A percentile compares a stretch with the other conserved stretches of the same genome.
phyloP scores from a whole-genome alignment of 2,797 vertebrate genomes.

The Sebastiscus albofasciatus region DNA sequence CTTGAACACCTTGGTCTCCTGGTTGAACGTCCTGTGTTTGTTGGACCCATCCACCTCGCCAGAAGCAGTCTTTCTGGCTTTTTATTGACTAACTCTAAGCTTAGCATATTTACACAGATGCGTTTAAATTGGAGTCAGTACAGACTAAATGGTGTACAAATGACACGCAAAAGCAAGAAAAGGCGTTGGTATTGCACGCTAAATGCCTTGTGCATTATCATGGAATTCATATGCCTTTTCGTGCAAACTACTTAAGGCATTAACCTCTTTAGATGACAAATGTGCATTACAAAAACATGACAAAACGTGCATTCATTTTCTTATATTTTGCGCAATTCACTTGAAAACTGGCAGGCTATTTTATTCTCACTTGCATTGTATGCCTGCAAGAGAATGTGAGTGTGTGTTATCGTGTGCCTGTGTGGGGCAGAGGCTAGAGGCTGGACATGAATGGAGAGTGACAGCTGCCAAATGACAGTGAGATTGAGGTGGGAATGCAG shows the following conservation, averaged over 20 bases:
- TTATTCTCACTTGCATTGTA: neutral
- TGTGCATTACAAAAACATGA: neutral
- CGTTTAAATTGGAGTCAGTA: too few species aligned
- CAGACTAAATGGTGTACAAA: too few species aligned
- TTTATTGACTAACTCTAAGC: rapidly evolving
- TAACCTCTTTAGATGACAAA: neutral
- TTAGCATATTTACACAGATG: too few species aligned
- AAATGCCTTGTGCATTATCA: too few species aligned
- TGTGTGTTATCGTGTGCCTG: neutral
- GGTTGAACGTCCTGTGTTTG: too few species aligned
- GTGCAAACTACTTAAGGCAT: neutral
- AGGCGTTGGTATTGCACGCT: too few species aligned
- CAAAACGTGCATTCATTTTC: neutral
- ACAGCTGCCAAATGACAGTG: slow-evolving; percentile 87
- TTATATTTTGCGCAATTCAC: neutral
- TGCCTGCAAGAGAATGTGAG: neutral
- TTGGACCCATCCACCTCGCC: too few species aligned
- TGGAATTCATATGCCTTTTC: too few species aligned
- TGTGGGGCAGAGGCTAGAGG: slow-evolving; percentile 46
- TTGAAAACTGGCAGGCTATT: neutral
- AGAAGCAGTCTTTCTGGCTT: too few species aligned
- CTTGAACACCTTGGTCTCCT: too few species aligned
- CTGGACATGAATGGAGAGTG: slow-evolving; percentile 86
- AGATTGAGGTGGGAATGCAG: slow-evolving; percentile 86
- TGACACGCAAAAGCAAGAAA: too few species aligned